Conservation (phyloP, 2,797 vertebrate genomes). For the Tarsius wallacei region DNA sequence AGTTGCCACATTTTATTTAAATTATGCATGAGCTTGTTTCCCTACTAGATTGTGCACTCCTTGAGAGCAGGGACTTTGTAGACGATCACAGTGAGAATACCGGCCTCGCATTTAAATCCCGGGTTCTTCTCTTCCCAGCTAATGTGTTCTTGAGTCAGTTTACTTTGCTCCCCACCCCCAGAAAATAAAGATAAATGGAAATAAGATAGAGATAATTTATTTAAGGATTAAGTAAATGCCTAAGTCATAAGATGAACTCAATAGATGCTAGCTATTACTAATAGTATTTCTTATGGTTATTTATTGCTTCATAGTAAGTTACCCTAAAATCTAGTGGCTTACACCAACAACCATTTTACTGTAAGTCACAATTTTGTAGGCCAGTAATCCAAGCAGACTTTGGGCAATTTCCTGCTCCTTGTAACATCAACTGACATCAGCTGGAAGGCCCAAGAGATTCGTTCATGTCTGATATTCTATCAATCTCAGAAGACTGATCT, state of each 20-base stretch:
- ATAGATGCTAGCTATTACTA: neutral
- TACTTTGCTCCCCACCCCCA: neutral
- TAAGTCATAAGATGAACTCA: neutral
- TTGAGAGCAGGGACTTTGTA: neutral
- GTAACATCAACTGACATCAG: neutral
- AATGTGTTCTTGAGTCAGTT: neutral
- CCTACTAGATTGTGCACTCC: neutral
- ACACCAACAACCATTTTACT: neutral
- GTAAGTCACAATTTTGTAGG: neutral
- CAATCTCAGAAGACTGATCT: neutral
- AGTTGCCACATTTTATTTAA: neutral
- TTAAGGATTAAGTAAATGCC: neutral
- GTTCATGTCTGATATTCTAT: neutral
- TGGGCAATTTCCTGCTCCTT: neutral
- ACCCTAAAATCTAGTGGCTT: neutral
- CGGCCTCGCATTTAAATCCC: neutral
- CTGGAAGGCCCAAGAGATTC: neutral
- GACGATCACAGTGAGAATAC: neutral
- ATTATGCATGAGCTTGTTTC: neutral
- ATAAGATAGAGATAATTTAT: neutral
- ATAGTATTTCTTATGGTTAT: neutral
- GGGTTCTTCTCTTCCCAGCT: neutral
- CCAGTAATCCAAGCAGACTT: neutral
- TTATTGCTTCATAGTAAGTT: neutral
- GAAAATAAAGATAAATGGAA: neutral